A percentile compares a stretch with the other conserved stretches of the same genome.
Evolutionary conservation across 2,888 invertebrate genomes (phyloP).

Genomic region (Colletes collaris): DNA sequence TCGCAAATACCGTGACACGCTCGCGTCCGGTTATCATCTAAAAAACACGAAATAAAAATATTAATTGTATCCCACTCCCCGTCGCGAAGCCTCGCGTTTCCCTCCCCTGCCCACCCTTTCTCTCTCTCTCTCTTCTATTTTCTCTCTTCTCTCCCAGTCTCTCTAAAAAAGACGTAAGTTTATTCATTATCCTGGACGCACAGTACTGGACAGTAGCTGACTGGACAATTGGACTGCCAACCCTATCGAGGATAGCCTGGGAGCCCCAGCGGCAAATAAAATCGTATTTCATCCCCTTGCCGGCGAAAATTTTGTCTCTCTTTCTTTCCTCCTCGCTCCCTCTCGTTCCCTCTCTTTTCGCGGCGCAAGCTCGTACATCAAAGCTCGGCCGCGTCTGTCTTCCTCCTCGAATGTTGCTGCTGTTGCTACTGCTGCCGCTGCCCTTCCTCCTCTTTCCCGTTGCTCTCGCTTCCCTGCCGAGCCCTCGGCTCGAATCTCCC

Average conservation of each 20-base stretch:
- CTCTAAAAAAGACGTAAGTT: slow-evolving; percentile 70
- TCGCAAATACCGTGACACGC: slow-evolving; percentile 40
- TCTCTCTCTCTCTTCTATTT: neutral
- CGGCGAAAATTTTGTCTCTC: slow-evolving; percentile 79
- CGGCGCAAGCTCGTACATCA: slow-evolving; percentile 80
- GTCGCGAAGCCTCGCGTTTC: neutral
- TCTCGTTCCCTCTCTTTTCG: slow-evolving; percentile 69
- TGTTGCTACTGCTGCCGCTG: slow-evolving; percentile 60
- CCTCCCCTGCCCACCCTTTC: slow-evolving; percentile 21
- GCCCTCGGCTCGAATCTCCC: slow-evolving; percentile 42
- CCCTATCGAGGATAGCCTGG: slow-evolving; percentile 71
- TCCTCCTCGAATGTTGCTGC: slow-evolving; percentile 74
- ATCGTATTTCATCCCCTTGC: slow-evolving; percentile 82
- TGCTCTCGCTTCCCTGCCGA: slow-evolving; percentile 53
- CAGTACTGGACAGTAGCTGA: slow-evolving; percentile 66
- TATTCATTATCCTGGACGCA: slow-evolving; percentile 73
- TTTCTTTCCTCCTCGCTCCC: slow-evolving; percentile 67
- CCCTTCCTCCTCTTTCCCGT: slow-evolving; percentile 51
- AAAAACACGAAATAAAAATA: slow-evolving; percentile 13
- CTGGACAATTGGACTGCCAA: slow-evolving; percentile 75
- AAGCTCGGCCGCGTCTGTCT: slow-evolving; percentile 80
- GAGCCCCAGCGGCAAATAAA: slow-evolving; percentile 80
- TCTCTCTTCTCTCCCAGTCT: slow-evolving; percentile 39
- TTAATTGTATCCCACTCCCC: neutral
- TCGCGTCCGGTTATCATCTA: slow-evolving; percentile 35